phyloP scores from a whole-genome alignment of 2,888 invertebrate genomes.

The Graphium colonna region DNA sequence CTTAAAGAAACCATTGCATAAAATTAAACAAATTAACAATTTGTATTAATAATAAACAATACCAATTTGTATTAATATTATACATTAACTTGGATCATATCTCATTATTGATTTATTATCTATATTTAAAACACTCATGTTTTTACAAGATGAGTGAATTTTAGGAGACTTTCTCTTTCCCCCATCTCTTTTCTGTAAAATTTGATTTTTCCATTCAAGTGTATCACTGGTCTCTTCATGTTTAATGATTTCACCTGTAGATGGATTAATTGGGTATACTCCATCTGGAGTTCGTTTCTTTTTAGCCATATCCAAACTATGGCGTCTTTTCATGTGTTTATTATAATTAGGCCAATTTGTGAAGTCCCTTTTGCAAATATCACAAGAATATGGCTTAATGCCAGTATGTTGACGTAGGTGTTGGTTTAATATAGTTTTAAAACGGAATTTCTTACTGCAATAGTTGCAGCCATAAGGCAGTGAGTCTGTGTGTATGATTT shows the following conservation, averaged over 20 bases:
- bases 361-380: slow-evolving; percentile 82
- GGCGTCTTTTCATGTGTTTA: slow-evolving; percentile 88
- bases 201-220: slow-evolving; percentile 50
- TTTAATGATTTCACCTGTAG: slow-evolving; percentile 40
- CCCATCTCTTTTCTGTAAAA: slow-evolving; percentile 31
- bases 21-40: no score
- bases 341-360: slow-evolving; percentile 90
- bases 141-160: slow-evolving; percentile 16
- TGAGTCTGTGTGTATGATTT: slow-evolving; percentile 85
- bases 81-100: background rate
- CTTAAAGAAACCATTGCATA: no score
- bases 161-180: slow-evolving; percentile 14
- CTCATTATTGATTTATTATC: background rate
- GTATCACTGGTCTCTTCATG: slow-evolving; percentile 41
- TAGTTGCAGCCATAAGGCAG: slow-evolving; percentile 85
- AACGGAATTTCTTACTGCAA: slow-evolving; percentile 85
- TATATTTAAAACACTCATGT: background rate
- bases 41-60: no score
- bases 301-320: slow-evolving; percentile 70
- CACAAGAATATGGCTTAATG: slow-evolving; percentile 84
- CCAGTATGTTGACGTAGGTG: slow-evolving; percentile 84
- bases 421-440: slow-evolving; percentile 84
- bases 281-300: slow-evolving; percentile 61
- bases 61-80: no score
- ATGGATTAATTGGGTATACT: slow-evolving; percentile 50